Evolutionary conservation across 2,113 vertebrate species (phyloP), one percentile per base, ranked within the genome.

Genomic region (Castor canadensis): DNA sequence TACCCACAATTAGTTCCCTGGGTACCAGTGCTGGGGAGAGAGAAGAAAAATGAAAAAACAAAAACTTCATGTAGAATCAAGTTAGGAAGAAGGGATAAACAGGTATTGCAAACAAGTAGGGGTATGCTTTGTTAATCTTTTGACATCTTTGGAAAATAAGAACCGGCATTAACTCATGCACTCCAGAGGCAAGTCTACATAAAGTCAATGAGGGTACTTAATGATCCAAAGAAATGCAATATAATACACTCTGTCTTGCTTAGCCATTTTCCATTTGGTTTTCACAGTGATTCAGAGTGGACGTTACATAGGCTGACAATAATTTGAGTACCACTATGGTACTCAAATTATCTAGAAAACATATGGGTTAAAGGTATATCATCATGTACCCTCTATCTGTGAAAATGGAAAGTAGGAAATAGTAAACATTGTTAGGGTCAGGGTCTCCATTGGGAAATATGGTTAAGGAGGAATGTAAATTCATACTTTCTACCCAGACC

Each of bases 1-100:
- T 97, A 98, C 98, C 97, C 98, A 98, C 98, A 96, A 98, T 97
- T 19, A 96, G 96, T 26, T 97, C 97, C 1, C 97, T 97, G 32
- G 98, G 97, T 16, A 98, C 98, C 66, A 98, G 95, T 84, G 98
- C 98, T 98, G 49, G 2, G 30, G 95, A 97, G 79, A 87, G 5
- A 79, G 69, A 56, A 56, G 13, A 82, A 43, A 72, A 60, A 40
- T 5, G 15, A 47, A 38, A 72, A 73, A n/a, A 82, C 9, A 30
- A 54, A 83, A n/a, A 6, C 10, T n/a, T 69, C 43, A 49, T 62
- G 9, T 32, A 54, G n/a, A 35, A 64, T 26, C 43, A 58, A 28
- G 19, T n/a, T 71, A 62, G n/a, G 32, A 73, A 81, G 35, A 87
- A 93, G 5, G 47, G 19, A 75, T 17, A 81, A 11, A 40, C 9